Evolutionary conservation across 2,888 invertebrate genomes (phyloP), one percentile per base, ranked within the genome.

Genomic region (Exocentrus adspersus): DNA sequence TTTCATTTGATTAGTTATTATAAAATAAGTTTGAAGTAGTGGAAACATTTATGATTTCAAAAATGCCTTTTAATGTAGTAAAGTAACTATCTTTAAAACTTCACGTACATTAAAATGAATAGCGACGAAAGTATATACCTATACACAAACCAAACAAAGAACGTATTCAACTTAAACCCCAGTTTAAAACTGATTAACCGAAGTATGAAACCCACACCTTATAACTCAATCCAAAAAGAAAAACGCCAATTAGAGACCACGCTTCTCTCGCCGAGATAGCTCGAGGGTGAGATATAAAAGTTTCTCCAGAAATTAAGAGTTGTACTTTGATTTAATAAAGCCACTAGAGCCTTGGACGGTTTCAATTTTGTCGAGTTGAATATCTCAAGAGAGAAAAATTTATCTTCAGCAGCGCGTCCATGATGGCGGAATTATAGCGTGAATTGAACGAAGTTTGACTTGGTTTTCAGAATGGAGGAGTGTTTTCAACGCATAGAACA

Each of bases 281-380:
- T 24, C 1, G 21, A 48, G 24, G 46, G 12, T n/a, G 24, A n/a
- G n/a, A 24, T 21, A 48, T 48, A 48, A 48, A 48, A 48, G 46
- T 48, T 48, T 16, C 16, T 16, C 24, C 6, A 24, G 24, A 46
- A 48, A 48, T 48, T 24, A 48, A 24, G 46, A 48, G 46, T 48
- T 48, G 46, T 20, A n/a, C 17, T 24, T 48, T 48, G 46, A 48
- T 48, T 48, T 48, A 48, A 48, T 48, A 48, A 48, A 21, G 14
- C 46, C 46, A 48, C 24, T 24, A 5, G 14, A 37, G n/a, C 12
- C n/a, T n/a, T 16, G 45, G 46, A 24, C 24, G 46, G 20, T 24
- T 21, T 48, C 37, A 37, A n/a, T 37, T 37, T 37, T n/a, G 10
- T n/a, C 3, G 37, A 37, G 37, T 12, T 12, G 10, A 37, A 37